Evolutionary conservation across 2,888 invertebrate genomes (phyloP), one percentile per base, ranked within the genome.

Genomic region (Eupelmus urozonus): DNA sequence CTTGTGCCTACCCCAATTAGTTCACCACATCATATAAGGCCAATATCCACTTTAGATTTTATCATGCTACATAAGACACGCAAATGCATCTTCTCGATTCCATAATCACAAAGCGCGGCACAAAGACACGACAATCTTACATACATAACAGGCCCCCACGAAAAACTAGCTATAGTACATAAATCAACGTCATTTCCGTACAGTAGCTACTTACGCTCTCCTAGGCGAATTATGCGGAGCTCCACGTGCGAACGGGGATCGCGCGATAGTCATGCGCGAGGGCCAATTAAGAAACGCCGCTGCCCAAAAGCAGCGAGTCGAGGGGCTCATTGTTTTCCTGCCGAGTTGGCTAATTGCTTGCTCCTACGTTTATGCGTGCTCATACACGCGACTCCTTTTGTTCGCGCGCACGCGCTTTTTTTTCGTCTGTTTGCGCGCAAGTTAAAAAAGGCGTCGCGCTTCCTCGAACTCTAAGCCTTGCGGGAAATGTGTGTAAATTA

Each of bases 141-240:
- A n/a, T n/a, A 66, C 42, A 49, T 7, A 29, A 73, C 65, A 73
- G 65, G 65, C 63, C n/a, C 9, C 55, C 65, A 49, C 42, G 25
- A 34, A 34, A 34, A 34, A 34, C 34, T 34, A 3, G 34, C 34
- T n/a, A n/a, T n/a, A 34, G 57, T 29, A 57, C 55, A 76, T 75
- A 75, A 75, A 76, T 76, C 69, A 76, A 76, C 67, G 75, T 69
- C 62, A 49, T 18, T 59, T 11, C 23, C 29, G 51, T 29, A 25
- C 71, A 29, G 60, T 29, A 60, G 42, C n/a, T 18, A n/a, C 60
- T 23, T 2, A 29, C 13, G 49, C 18, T 60, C 34, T 29, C 69
- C 55, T 40, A 62, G 40, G 40, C 55, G 55, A 59, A 45, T 63
- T 72, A 73, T 73, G 27, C 63, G 25, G 51, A 3, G 34, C 9